Evolutionary conservation across 2,888 invertebrate species (phyloP), one percentile per base, ranked within the genome.

Genomic region (Melinaea marsaeus): DNA sequence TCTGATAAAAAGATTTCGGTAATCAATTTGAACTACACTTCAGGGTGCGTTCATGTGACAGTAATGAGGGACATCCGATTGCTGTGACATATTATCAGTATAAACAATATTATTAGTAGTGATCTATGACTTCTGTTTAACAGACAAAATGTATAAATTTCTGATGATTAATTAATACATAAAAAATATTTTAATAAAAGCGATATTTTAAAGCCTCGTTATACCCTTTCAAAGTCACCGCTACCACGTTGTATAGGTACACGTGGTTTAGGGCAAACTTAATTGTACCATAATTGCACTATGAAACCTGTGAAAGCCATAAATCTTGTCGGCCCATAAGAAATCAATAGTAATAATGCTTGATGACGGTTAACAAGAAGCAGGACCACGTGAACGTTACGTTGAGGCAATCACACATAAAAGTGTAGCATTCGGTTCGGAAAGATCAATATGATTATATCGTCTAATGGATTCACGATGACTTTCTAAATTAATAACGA

Each of bases 401-500:
- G 42, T 22, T 22, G 22, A 22, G 78, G 76, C 84, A 85, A 85
- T 86, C 83, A 85, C 79, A 85, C 74, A 84, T 81, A 83, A 82
- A 79, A 65, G 66, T 57, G 82, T 75, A 83, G 80, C 78, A 79
- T 75, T 74, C 69, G 66, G 71, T 74, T 72, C 74, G 72, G 74
- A 72, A 76, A 77, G 87, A 86, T 89, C 89, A 84, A 86, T 88
- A 88, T 88, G 88, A 84, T 81, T 81, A 85, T 84, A 84, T 81
- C 74, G 68, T 76, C 85, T 89, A 90, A 90, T 90, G 88, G 88
- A 75, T 75, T 69, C 74, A 81, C 83, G 86, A 89, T 90, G 90
- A 90, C 90, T 90, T 88, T 90, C 89, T 88, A 90, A 87, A 89
- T 90, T 88, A 88, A 89, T 90, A 90, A 90, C 85, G 70, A 71